Conservation (phyloP, 1,140 invertebrate species). For the Helicoverpa zea region DNA sequence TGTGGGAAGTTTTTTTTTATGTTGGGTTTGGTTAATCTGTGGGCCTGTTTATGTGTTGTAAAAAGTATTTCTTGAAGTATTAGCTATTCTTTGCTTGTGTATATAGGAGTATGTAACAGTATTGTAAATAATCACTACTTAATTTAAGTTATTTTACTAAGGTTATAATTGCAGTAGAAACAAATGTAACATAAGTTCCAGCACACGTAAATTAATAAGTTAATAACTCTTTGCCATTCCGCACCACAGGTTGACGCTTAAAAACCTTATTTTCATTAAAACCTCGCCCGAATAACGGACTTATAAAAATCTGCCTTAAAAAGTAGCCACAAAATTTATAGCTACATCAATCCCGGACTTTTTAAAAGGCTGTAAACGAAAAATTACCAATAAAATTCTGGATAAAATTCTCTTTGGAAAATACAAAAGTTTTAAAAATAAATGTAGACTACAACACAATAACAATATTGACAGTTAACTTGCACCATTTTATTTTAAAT, state of each 20-base stretch:
- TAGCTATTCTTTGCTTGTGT: too few species aligned
- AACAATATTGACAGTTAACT: neutral
- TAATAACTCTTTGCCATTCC: neutral
- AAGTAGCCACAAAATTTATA: constrained; percentile 46
- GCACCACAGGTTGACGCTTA: neutral
- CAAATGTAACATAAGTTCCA: too few species aligned
- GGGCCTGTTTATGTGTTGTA: too few species aligned
- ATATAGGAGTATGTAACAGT: neutral
- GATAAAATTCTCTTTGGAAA: constrained; percentile 38
- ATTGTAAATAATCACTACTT: neutral
- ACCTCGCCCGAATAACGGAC: constrained; percentile 8
- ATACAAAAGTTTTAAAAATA: constrained; percentile 33
- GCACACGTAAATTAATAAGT: neutral
- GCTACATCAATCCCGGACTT: constrained; percentile 43
- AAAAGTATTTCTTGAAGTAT: too few species aligned
- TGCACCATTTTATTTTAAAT: neutral
- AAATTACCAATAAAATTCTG: constrained; percentile 43
- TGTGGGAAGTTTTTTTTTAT: neutral
- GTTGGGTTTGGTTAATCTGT: too few species aligned
- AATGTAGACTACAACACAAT: neutral
- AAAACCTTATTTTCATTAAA: constrained; percentile 44
- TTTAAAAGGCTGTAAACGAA: constrained; percentile 44
- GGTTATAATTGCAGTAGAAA: too few species aligned
- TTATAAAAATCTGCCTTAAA: constrained; percentile 35
- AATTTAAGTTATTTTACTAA: too few species aligned